These are phyloP conservation scores for Desmodus rotundus DNA, from an alignment of 2,113 vertebrate genomes.

Conservation along the genomic window DNA sequence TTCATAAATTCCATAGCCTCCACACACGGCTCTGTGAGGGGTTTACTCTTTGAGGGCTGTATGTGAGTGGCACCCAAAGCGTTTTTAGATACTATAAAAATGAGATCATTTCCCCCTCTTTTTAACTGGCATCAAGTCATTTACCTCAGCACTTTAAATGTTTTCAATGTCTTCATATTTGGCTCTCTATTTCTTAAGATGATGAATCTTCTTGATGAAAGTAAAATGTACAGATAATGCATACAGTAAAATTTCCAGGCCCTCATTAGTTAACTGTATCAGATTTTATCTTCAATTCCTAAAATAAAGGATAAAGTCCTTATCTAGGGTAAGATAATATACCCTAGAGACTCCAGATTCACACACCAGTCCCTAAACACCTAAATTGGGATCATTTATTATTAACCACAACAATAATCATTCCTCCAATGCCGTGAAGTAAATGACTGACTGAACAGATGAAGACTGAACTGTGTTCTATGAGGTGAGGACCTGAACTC, in stretches of 20 bases:
- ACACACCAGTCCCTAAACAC: background rate
- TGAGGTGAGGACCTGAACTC: background rate
- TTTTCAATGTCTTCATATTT: background rate
- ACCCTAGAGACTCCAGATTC: background rate
- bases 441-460: slow-evolving; percentile 55
- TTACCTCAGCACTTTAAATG: background rate
- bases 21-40: background rate
- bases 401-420: slow-evolving; percentile 65
- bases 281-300: slow-evolving; percentile 1
- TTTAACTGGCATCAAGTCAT: background rate
- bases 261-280: background rate
- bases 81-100: background rate
- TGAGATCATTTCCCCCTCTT: background rate
- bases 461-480: slow-evolving; percentile 56
- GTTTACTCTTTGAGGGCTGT: background rate
- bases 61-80: background rate
- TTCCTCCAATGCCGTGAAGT: slow-evolving; percentile 33
- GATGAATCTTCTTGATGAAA: background rate
- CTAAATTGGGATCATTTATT: slow-evolving; percentile 41
- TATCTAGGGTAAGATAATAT: background rate
- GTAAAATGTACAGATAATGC: background rate
- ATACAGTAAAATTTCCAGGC: background rate
- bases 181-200: background rate
- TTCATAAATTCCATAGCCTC: background rate
- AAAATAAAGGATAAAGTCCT: background rate